Evolutionary conservation across 2,797 vertebrate genomes (phyloP).

Genomic region (Pterois miles): DNA sequence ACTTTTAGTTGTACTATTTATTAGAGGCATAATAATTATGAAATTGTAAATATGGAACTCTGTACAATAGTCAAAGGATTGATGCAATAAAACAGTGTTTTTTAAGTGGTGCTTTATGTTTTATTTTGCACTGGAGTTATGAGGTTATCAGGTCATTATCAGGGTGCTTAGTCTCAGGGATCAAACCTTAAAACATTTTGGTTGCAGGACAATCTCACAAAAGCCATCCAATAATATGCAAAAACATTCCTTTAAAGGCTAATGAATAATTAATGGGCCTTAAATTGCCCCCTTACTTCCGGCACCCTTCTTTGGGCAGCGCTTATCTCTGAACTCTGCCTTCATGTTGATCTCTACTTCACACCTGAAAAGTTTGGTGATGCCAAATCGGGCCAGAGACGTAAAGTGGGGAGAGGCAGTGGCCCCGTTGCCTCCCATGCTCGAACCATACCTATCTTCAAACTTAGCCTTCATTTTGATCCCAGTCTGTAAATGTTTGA

Average conservation of each 20-base stretch:
- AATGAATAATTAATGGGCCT: background rate
- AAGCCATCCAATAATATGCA: background rate
- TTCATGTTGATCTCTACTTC: too few species aligned
- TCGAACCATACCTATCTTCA: too few species aligned
- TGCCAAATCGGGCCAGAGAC: too few species aligned
- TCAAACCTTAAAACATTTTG: background rate
- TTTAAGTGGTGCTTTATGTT: constrained; percentile 54
- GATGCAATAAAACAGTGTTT: constrained; percentile 92
- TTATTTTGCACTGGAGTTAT: background rate
- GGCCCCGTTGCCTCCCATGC: too few species aligned
- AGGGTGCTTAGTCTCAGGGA: background rate
- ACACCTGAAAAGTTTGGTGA: too few species aligned
- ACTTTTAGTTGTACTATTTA: constrained; percentile 77
- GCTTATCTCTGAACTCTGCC: too few species aligned
- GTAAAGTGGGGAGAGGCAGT: too few species aligned
- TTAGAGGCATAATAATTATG: constrained; percentile 66
- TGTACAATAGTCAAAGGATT: constrained; percentile 92
- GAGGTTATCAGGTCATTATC: background rate
- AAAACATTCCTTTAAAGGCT: too few species aligned
- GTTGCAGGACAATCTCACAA: background rate
- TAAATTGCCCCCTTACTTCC: background rate
- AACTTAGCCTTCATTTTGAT: too few species aligned
- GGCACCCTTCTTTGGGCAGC: too few species aligned
- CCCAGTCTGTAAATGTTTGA: too few species aligned
- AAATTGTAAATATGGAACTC: constrained; percentile 91